Evolutionary conservation across 2,113 vertebrate genomes (phyloP), one percentile per base, ranked within the genome.

Genomic region (Limanda limanda): DNA sequence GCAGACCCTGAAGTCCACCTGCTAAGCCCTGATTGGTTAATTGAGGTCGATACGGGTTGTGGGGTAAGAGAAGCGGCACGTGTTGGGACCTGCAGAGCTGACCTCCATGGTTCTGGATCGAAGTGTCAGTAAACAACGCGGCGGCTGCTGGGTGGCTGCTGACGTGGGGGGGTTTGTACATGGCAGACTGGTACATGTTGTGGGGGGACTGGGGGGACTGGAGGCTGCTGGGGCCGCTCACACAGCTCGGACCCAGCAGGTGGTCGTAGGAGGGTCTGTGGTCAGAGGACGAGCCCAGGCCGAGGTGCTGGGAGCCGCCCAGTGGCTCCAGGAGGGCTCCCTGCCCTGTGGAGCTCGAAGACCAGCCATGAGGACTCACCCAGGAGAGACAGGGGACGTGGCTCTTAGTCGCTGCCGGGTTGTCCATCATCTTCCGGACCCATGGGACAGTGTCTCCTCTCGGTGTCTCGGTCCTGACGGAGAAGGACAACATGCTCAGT

Each of bases 281-380:
- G 7, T 52, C 55, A 20, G 81, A 21, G 3, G 63, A 52, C 1
- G 51, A 67, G 54, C 54, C 61, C 77, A 83, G 54, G 23, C 57
- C 12, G 18, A 80, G 76, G 20, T 79, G 72, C 68, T 84, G 86
- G 42, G 85, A 68, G 52, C 35, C 37, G 17, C 62, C 9, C 17
- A 69, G 63, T 0, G 82, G 13, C 62, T 68, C 78, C 42, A 84
- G 27, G 14, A 64, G 58, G 0, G 68, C 4, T 68, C 78, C 83
- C 42, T 78, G 82, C 55, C n/a, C n/a, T n/a, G 74, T 17, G 15
- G 72, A 71, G 51, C 77, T 1, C 14, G 69, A 24, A 3, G 89
- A 60, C 89, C 91, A 92, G 71, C 54, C 83, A 48, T 71, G 80
- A 35, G 85, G 85, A 20, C 17, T 21, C 1, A 14, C 18, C 91